Base-by-base conservation (phyloP, 64 coral and sea anemone genomes). In the Montipora capricornis region DNA sequence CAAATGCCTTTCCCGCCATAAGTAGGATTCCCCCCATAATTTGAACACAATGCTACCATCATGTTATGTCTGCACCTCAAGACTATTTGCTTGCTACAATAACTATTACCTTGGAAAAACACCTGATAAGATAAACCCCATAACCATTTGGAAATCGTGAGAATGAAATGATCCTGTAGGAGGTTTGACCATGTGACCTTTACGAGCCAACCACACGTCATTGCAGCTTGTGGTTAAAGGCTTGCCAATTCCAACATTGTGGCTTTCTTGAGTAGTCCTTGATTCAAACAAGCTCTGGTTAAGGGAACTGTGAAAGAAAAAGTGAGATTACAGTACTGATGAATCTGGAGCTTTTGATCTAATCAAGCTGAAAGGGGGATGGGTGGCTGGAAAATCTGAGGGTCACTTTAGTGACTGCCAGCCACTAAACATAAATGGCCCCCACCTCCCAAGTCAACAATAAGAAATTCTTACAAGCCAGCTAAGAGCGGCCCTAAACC, bases 81-180 rank as follows among this genome's bases (percentile, higher is more conserved):
- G 26, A 47, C 16, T 6, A 44, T 6, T 67, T 20, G 26, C 5
- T 2, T 11, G 17, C 8, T 10, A 81, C 57, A 48, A 71, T 66
- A 48, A 11, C 8, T 47, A 93, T 83, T 82, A 98, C 97, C 88
- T 90, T 14, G 94, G 97, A 14, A 88, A 62, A 14, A 94, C 73
- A 52, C 94, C 97, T 79, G 93, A 85, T 17, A 95, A 74, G 47
- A 98, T 96, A 57, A 98, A 96, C 58, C 89, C 89, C 88, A 93
- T 96, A 4, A 98, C 81, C 48, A 98, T 95, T 90, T 95, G 97
- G 73, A 98, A 98, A 81, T 98, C 95, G 83, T 98, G 91, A 1
- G 97, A 98, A 83, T 98, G 97, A 79, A 98, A 98, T n/a, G 97
- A 94, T 12, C 94, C 94, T 66, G 84, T 92, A 9, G 97, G 95